Evolutionary conservation across 30 jellyfish, hydroid and myxozoan species (phyloP), one percentile per base, ranked within the genome.

Genomic region (Clytia hemisphaerica): DNA sequence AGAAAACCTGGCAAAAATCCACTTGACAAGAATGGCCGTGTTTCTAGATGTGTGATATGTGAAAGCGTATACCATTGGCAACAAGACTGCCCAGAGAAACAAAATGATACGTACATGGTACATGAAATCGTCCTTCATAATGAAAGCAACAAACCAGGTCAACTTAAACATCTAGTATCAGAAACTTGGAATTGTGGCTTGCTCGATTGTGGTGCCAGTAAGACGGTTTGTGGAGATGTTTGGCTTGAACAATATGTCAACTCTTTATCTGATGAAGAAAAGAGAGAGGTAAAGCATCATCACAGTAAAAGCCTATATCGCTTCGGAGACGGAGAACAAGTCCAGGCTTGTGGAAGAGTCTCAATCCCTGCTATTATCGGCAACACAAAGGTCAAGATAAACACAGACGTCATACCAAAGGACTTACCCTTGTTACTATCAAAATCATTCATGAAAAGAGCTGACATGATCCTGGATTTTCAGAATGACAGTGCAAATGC

Each of bases 351-450:
- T n/a, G 22, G 22, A 32, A 50, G 21, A 50, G 64, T n/a, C 7
- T 7, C 22, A n/a, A 50, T 50, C 72, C n/a, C 72, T 15, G 72
- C 72, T 12, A 5, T 16, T 27, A 27, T 59, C 7, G 72, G 60
- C 30, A 0, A 22, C 18, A 12, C 19, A 7, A 15, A 35, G 9
- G 54, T 59, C 14, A 32, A 21, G 14, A 59, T 59, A 22, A 6
- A 12, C 58, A 59, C 72, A 21, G 77, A 63, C 32, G 16, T 37
- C 25, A 70, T 32, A 7, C 29, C 32, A 63, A 0, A 22, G 15
- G 77, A 63, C 21, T 6, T 63, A 7, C 77, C 77, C 19, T 14
- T 63, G 30, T 70, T 63, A 18, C 71, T 63, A 6, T 14, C 37
- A 29, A 34, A 25, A 63, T 70, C 14, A 24, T 25, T 70, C 10